Evolutionary conservation across 2,113 vertebrate species (phyloP), one percentile per base, ranked within the genome.

Genomic region (Urocolius indicus): DNA sequence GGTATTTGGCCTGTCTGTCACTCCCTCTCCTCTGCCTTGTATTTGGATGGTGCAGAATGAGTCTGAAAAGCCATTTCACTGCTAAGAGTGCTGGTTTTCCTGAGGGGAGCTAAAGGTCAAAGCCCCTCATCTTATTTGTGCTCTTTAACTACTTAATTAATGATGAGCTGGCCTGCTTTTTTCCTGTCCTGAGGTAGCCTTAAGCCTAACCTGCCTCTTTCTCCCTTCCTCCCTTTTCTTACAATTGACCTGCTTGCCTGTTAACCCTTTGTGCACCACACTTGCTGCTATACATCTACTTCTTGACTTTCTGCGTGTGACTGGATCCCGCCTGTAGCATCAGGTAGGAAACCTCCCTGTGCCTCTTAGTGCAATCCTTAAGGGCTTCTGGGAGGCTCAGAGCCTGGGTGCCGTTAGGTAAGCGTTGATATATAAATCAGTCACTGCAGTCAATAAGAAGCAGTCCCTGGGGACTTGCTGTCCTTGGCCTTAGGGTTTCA

Each of bases 341-440:
- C 98, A 98, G 98, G 98, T 98, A 98, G 96, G 98, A 97, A 62
- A 90, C 59, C 16, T 79, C 78, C 81, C 45, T 29, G 48, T 95
- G 78, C 58, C 34, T 85, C 84, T 90, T 27, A 30, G 2, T 21
- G 26, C 41, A 49, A 10, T 43, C n/a, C 52, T 32, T 71, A 27
- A 27, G 34, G 41, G 57, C 52, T 71, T 48, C n/a, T 29, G 1
- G 1, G 67, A 85, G 72, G 19, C 29, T 58, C 27, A n/a, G 21
- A 92, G 89, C 45, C 65, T 52, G n/a, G 6, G 8, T 2, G 3
- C 55, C 71, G 54, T 54, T 84, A 45, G 6, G 11, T 80, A 51
- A 62, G 22, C 30, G 13, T 48, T 74, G 48, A 12, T 49, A 4
- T 55, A n/a, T 72, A 59, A 45, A 23, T 62, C 21, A n/a, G 16